These are phyloP conservation scores for Diarsia brunnea DNA, from an alignment of 2,888 invertebrate genomes.

Conservation along the genomic window DNA sequence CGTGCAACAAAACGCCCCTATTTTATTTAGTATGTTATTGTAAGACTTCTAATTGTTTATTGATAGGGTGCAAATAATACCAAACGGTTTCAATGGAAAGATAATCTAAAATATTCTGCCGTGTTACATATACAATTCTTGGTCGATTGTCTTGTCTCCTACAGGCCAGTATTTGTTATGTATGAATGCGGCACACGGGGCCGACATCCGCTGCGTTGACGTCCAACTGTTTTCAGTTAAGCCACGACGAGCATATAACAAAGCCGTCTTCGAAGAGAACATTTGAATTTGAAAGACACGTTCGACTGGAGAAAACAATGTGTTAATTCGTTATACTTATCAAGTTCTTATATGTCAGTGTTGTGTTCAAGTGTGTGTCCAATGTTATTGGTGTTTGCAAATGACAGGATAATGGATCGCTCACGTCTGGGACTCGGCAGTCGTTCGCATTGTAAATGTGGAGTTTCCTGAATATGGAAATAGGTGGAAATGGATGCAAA, in stretches of 20 bases:
- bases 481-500: slow-evolving; percentile 73
- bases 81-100: slow-evolving; percentile 39
- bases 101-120: slow-evolving; percentile 75
- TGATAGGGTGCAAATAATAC: slow-evolving; percentile 22
- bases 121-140: slow-evolving; percentile 78
- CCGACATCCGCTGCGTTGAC: slow-evolving; percentile 86
- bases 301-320: slow-evolving; percentile 73
- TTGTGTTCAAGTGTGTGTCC: slow-evolving; percentile 51
- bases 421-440: slow-evolving; percentile 44
- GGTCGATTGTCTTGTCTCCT: slow-evolving; percentile 83
- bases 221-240: slow-evolving; percentile 86
- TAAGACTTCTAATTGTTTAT: slow-evolving; percentile 7
- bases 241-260: slow-evolving; percentile 80
- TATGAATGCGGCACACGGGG: slow-evolving; percentile 80
- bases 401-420: slow-evolving; percentile 52
- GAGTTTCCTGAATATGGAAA: slow-evolving; percentile 65
- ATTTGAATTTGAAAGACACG: slow-evolving; percentile 79
- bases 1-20: background rate
- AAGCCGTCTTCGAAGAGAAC: slow-evolving; percentile 74
- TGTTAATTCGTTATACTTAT: slow-evolving; percentile 70
- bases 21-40: background rate
- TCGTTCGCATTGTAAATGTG: slow-evolving; percentile 47
- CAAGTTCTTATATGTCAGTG: slow-evolving; percentile 53
- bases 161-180: slow-evolving; percentile 82
- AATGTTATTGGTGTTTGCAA: slow-evolving; percentile 53